Evolutionary conservation across 2,888 invertebrate genomes (phyloP).

Genomic region (Globia sparganii): DNA sequence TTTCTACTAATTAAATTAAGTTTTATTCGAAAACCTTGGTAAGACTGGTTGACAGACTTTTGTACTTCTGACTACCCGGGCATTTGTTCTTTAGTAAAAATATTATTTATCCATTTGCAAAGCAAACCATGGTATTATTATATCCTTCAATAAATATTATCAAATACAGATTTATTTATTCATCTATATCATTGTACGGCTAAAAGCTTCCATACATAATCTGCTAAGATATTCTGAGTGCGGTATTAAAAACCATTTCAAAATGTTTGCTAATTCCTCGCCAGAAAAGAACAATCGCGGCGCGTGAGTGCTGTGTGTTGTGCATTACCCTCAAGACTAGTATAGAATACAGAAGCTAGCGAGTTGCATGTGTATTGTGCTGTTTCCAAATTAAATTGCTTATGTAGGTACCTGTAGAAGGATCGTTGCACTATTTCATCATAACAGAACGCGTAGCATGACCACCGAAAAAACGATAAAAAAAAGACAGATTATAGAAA

Average conservation of each 20-base stretch:
- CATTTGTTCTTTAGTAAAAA: background rate
- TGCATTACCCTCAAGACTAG: conserved; percentile 77
- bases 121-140: too few species aligned
- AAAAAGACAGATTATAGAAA: too few species aligned
- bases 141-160: background rate
- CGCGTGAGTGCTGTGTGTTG: conserved; percentile 84
- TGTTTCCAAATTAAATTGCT: too few species aligned
- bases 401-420: background rate
- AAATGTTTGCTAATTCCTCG: conserved; percentile 87
- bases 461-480: too few species aligned
- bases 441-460: too few species aligned
- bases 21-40: too few species aligned
- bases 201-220: conserved; percentile 76
- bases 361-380: background rate
- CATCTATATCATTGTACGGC: conserved; percentile 55
- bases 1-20: too few species aligned
- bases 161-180: background rate
- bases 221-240: conserved; percentile 78
- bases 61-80: too few species aligned
- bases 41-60: too few species aligned
- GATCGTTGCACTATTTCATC: background rate
- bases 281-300: conserved; percentile 85
- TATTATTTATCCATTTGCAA: too few species aligned
- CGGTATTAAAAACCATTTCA: conserved; percentile 87
- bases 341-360: conserved; percentile 46